Evolutionary conservation across 2,888 invertebrate genomes (phyloP).

Genomic region (Sinopyrophorus schimmeli): DNA sequence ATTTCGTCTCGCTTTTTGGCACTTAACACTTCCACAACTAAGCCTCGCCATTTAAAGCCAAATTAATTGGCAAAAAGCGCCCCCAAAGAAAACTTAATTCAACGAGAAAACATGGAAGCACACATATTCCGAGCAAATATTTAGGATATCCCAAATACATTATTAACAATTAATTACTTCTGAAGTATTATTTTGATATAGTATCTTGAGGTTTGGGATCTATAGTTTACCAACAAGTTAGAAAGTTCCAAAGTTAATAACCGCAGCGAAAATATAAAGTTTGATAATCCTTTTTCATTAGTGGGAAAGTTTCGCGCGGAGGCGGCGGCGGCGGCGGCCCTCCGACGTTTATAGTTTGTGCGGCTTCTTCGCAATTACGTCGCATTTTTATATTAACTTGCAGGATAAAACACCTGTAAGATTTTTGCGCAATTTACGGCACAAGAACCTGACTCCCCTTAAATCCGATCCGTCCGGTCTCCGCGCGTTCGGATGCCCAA

Average conservation of each 20-base stretch:
- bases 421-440: constrained; percentile 30
- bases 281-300: constrained; percentile 52
- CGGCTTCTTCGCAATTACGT: constrained; percentile 14
- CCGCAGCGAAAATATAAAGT: constrained; percentile 50
- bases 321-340: no score
- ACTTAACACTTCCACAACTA: no score
- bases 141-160: constrained; percentile 44
- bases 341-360: no score
- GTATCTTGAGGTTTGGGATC: constrained; percentile 43
- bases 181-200: constrained; percentile 51
- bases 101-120: no score
- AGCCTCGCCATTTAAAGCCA: no score
- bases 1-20: no score
- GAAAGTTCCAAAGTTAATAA: constrained; percentile 47
- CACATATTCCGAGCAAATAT: constrained; percentile 31
- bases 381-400: constrained; percentile 19
- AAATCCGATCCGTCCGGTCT: constrained; percentile 35
- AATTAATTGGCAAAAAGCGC: no score
- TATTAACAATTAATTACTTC: constrained; percentile 50
- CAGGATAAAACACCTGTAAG: constrained; percentile 36
- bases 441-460: constrained; percentile 23
- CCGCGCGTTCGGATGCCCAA: no score
- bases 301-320: constrained; percentile 41
- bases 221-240: constrained; percentile 45
- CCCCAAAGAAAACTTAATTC: no score